Evolutionary conservation across 2,113 vertebrate genomes (phyloP).

Genomic region (Oncorhynchus kisutch): DNA sequence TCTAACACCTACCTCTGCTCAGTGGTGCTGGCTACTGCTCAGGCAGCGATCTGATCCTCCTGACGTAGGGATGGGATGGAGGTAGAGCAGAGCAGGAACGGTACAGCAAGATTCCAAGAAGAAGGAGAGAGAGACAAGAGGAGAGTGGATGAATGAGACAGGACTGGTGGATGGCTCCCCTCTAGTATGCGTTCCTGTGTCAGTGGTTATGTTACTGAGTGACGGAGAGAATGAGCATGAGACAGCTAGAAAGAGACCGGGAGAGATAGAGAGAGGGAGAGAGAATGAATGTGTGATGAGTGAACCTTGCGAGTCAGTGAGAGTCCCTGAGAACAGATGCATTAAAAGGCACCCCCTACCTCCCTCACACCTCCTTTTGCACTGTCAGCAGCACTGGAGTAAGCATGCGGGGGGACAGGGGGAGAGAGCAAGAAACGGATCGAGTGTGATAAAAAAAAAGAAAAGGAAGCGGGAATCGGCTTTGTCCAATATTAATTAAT

Average conservation of each 20-base stretch:
- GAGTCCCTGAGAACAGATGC: constrained; percentile 57
- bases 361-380: constrained; percentile 42
- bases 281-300: constrained; percentile 39
- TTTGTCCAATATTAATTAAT: background rate
- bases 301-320: constrained; percentile 47
- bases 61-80: constrained; percentile 47
- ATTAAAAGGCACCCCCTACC: constrained; percentile 60
- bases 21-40: constrained; percentile 59
- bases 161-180: constrained; percentile 45
- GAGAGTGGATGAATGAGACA: constrained; percentile 25
- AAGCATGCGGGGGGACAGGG: constrained; percentile 54
- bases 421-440: background rate
- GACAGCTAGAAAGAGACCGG: constrained; percentile 25
- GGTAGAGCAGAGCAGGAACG: constrained; percentile 38
- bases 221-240: constrained; percentile 44
- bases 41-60: constrained; percentile 54
- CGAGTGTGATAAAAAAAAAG: background rate
- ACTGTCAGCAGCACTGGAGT: constrained; percentile 68
- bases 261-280: constrained; percentile 28
- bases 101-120: constrained; percentile 60
- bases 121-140: constrained; percentile 30
- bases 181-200: constrained; percentile 36
- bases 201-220: constrained; percentile 33
- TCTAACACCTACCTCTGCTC: constrained; percentile 72
- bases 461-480: background rate